Evolutionary conservation across 2,113 vertebrate species (phyloP).

Genomic region (Bubo bubo): DNA sequence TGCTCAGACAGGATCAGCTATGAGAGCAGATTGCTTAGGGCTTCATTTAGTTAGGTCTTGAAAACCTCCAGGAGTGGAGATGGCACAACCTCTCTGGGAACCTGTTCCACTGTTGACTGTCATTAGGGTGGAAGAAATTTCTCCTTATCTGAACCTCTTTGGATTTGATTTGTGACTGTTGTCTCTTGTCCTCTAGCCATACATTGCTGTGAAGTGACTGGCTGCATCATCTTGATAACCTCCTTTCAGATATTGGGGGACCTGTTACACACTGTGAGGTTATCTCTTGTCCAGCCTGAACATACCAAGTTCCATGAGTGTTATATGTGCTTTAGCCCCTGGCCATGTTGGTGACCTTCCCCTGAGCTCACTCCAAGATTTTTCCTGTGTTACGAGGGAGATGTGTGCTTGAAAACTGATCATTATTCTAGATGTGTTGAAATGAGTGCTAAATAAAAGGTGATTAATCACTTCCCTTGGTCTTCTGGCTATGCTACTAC

Average conservation of each 20-base stretch:
- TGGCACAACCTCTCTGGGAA: not conserved
- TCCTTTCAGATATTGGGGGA: not conserved
- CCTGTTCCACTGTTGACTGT: not conserved
- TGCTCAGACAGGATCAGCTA: not conserved
- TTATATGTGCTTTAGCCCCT: rapidly evolving
- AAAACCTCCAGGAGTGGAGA: not conserved
- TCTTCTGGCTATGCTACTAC: not conserved
- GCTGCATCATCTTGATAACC: not conserved
- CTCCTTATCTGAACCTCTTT: not conserved
- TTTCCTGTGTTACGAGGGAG: not conserved
- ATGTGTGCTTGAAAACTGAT: not conserved
- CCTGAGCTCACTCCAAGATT: not conserved
- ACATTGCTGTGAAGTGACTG: not conserved
- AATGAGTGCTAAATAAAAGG: not conserved
- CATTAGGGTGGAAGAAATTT: not conserved
- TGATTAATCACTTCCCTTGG: not conserved
- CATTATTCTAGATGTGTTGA: not conserved
- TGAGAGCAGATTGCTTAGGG: not conserved
- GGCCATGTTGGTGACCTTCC: rapidly evolving
- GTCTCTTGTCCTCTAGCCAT: not conserved
- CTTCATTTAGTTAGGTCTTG: not conserved
- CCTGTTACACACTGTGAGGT: rapidly evolving
- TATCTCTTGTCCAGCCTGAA: not conserved
- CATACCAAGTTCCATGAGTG: not conserved
- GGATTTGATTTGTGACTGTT: not conserved